These are phyloP conservation scores for Poecilus cupreus DNA, from an alignment of 2,888 invertebrate species.

Conservation along the genomic window DNA sequence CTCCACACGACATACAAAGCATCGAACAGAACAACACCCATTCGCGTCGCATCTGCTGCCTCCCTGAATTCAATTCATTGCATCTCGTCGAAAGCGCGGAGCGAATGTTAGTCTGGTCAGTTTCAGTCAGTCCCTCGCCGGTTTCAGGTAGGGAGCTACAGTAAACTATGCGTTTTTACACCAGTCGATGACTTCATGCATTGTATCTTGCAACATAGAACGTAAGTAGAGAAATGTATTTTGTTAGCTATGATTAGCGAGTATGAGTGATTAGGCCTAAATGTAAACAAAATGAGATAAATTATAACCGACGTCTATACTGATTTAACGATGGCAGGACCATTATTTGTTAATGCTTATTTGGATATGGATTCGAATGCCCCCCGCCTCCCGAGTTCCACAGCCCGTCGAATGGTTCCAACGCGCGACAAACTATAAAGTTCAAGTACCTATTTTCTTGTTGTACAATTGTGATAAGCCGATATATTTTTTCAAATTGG, in stretches of 20 bases:
- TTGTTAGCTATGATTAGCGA: conserved; percentile 60
- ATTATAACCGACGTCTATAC: conserved; percentile 58
- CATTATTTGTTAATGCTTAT: conserved; percentile 59
- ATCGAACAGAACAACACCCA: not conserved
- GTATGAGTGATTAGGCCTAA: conserved; percentile 61
- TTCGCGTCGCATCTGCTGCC: not conserved
- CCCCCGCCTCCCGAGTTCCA: not conserved
- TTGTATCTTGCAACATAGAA: conserved; percentile 59
- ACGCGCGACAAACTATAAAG: not conserved
- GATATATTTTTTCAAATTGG: conserved; percentile 24
- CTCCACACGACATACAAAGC: not conserved
- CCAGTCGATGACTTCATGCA: conserved; percentile 57
- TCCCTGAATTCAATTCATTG: conserved; percentile 1
- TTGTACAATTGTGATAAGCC: not conserved
- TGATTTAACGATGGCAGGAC: conserved; percentile 58
- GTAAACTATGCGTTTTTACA: conserved; percentile 59
- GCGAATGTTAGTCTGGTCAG: not conserved
- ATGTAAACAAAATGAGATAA: conserved; percentile 58
- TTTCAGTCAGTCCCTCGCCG: conserved; percentile 54
- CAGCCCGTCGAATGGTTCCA: not conserved
- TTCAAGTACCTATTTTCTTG: not conserved
- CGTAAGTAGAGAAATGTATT: conserved; percentile 61
- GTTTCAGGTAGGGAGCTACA: conserved; percentile 58
- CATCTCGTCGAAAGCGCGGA: not conserved
- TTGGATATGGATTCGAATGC: conserved; percentile 55